Base-by-base conservation (phyloP, 53 echinoderm and acorn worm genomes). In the Antedon mediterranea region DNA sequence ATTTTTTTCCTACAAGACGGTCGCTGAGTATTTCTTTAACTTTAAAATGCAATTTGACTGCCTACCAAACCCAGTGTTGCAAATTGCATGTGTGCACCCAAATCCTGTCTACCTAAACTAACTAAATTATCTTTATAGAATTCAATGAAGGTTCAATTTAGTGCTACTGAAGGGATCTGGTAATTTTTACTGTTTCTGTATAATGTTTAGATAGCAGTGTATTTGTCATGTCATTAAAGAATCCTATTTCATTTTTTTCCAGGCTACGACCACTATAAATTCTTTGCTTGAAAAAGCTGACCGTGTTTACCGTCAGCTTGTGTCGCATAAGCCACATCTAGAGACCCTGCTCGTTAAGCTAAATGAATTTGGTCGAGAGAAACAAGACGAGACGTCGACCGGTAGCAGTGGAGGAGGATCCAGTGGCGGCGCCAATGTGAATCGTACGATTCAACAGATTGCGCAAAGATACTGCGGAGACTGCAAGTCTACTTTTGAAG, bases 381-480 rank as follows among this genome's bases (percentile, higher is more conserved):
- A 89, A 82, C 88, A 85, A 43, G 84, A 83, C 82, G 97, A 87
- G 83, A 84, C 79, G 29, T 71, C 81, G 0, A 37, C 82, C 32
- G 73, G n/a, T 0, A 43, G 79, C n/a, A 84, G 74, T 4, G 77
- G 75, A 1, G 71, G 77, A 32, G 81, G 71, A 37, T 72, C 81
- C 32, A 76, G 75, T 0, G 80, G 79, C 81, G 81, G 43, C n/a
- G 89, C 87, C 70, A 88, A 82, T 11, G 97, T 95, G 44, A 95
- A 95, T 71, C 85, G 85, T 30, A 88, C 92, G 43, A 95, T 95
- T 26, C 97, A 95, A 79, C 86, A 92, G 74, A 43, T 95, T 30
- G 97, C 97, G 28, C 91, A 91, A 79, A 85, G 91, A 18, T 95
- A 95, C 86, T 95, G 91, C 74, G 92, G 92, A 34, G 97, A 95